These are phyloP conservation scores for Polietes domitor DNA, from an alignment of 2,888 invertebrate species.

Conservation along the genomic window DNA sequence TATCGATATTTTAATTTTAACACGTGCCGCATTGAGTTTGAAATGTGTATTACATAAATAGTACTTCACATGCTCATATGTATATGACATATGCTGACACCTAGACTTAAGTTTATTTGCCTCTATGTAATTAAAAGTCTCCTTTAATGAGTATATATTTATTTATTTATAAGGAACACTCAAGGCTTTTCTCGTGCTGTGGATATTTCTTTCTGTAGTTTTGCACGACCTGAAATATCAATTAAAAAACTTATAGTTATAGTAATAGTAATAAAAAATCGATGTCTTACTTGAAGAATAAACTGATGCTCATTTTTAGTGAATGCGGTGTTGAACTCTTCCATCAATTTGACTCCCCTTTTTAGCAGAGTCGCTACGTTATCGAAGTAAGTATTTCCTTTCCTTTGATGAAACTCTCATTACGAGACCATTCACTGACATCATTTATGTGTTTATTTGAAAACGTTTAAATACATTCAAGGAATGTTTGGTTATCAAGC, in stretches of 20 bases:
- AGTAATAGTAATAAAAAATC: no score
- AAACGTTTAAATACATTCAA: no score
- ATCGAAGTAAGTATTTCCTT: slow-evolving; percentile 41
- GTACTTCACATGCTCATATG: neutral
- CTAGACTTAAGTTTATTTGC: neutral
- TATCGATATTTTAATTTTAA: no score
- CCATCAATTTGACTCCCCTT: slow-evolving; percentile 56
- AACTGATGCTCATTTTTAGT: slow-evolving; percentile 49
- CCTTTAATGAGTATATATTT: neutral
- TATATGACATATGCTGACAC: neutral
- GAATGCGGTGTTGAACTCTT: slow-evolving; percentile 55
- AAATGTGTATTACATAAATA: no score
- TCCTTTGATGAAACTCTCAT: neutral
- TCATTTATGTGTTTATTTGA: no score
- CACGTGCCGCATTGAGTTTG: no score
- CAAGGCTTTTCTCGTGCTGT: no score
- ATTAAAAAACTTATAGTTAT: neutral
- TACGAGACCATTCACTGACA: no score
- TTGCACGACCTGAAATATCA: neutral
- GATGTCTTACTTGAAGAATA: no score
- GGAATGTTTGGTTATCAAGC: no score
- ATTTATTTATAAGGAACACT: slow-evolving; percentile 4
- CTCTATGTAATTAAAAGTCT: neutral
- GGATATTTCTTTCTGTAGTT: no score
- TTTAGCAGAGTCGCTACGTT: no score